Base-by-base conservation (phyloP, 2,888 invertebrate genomes). In the Timema cristinae region DNA sequence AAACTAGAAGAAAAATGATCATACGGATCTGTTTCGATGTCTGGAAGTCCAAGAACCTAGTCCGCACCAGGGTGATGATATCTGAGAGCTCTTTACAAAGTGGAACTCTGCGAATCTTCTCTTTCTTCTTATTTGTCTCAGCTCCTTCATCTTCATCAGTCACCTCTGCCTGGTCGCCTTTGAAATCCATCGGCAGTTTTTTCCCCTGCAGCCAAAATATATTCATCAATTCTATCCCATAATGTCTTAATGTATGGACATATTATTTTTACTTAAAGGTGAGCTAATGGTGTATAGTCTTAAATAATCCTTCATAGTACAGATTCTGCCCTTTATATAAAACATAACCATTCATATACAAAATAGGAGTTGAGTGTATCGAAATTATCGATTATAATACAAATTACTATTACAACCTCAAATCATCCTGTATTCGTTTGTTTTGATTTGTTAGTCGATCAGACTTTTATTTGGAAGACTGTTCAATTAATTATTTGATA, bases 81-180 rank as follows among this genome's bases (percentile, higher is more conserved):
- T 85, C 83, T 11, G 85, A 85, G 67, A 86, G 79, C 74, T 84
- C 84, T 73, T 80, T 80, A 67, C 83, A 81, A 13, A 85, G 77
- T 74, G 73, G 73, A 15, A 78, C 75, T 70, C 75, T 77, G 68
- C 73, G 76, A 7, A 76, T 75, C 66, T 77, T 77, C 66, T 77
- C 77, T 68, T 75, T 77, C 63, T 73, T 69, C 68, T 75, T 76
- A 67, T 70, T 76, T 15, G 76, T 75, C 51, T 76, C 83, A 49
- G 81, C 79, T n/a, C 83, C 82, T 75, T 86, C 86, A 77, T 86
- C 85, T 77, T 86, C 85, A 74, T 86, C 86, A 2, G 84, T 83
- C 6, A 86, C 85, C 63, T 85, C 85, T 2, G 84, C 85, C 63
- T 81, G 80, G 52, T 78, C 79, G 63, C 80, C 79, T 56, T 78